Evolutionary conservation across 2,113 vertebrate species (phyloP), one percentile per base, ranked within the genome.

Genomic region (Tor tambroides): DNA sequence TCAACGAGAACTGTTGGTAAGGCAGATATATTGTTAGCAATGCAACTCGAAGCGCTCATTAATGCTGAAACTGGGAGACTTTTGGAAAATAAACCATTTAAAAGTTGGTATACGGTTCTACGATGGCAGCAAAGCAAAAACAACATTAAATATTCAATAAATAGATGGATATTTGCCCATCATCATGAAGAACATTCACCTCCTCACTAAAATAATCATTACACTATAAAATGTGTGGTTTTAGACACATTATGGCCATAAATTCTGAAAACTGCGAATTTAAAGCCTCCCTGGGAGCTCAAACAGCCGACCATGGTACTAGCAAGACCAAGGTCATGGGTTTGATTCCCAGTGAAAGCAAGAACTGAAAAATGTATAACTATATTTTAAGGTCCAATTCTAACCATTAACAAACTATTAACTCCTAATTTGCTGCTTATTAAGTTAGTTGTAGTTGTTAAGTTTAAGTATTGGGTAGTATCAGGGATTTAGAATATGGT

Each of bases 61-160:
- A 81, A 59, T 2, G 41, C 54, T 9, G 11, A 26, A 26, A n/a
- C 59, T 19, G 15, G 14, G 56, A 63, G 56, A 63, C 5, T 28
- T 80, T 65, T 63, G 79, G 4, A 81, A 81, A 81, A 65, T 28
- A 65, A 81, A 65, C 23, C 0, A 80, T 80, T 61, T 14, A 41
- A 80, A 21, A 61, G 1, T 15, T 38, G 11, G 12, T n/a, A 38
- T 38, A 80, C 1, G 56, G 30, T 19, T 80, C 35, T 38, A 41
- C 30, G 7, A n/a, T 41, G 19, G 10, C 19, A 79, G 19, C 19
- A 54, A 49, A 46, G 5, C 43, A 77, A 51, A 49, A 72, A 38
- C 28, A 67, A 32, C 19, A 72, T 23, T 10, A 71, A 38, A 71
- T 1, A 23, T 38, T 7, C 6, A 69, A 35, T 19, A 32, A 32